These are phyloP conservation scores for Artibeus lituratus DNA, from an alignment of 2,797 vertebrate species.

Conservation along the genomic window DNA sequence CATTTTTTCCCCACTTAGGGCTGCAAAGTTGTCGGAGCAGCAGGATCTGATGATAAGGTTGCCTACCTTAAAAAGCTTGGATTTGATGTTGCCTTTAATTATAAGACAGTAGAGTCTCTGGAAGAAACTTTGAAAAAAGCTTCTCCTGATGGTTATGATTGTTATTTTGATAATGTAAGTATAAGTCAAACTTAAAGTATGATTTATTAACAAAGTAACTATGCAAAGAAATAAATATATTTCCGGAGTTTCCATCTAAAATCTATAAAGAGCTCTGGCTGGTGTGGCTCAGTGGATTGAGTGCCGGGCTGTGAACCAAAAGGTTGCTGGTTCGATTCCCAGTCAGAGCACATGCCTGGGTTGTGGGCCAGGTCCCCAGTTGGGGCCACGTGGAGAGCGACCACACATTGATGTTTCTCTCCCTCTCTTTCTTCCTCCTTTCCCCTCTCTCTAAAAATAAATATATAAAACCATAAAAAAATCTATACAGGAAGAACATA, in stretches of 20 bases:
- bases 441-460: too few relatives aligned
- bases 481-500: neutral
- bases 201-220: neutral
- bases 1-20: constrained; percentile 78
- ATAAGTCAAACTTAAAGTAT: neutral
- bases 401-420: too few relatives aligned
- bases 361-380: too few relatives aligned
- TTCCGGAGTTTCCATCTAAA: constrained; percentile 11
- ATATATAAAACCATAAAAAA: neutral
- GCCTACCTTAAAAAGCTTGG: constrained; percentile 90
- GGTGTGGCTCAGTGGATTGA: too few relatives aligned
- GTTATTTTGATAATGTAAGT: constrained; percentile 95
- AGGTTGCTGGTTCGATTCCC: too few relatives aligned
- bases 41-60: constrained; percentile 90
- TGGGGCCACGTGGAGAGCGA: too few relatives aligned
- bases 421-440: too few relatives aligned
- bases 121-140: constrained; percentile 88
- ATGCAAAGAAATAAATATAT: neutral
- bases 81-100: constrained; percentile 93
- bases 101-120: constrained; percentile 89
- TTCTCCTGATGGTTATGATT: constrained; percentile 92
- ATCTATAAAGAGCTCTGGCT: neutral
- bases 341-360: too few relatives aligned
- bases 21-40: constrained; percentile 92
- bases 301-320: too few relatives aligned